Conservation (phyloP, 1,140 invertebrate species). For the Drosophila gunungcola region DNA sequence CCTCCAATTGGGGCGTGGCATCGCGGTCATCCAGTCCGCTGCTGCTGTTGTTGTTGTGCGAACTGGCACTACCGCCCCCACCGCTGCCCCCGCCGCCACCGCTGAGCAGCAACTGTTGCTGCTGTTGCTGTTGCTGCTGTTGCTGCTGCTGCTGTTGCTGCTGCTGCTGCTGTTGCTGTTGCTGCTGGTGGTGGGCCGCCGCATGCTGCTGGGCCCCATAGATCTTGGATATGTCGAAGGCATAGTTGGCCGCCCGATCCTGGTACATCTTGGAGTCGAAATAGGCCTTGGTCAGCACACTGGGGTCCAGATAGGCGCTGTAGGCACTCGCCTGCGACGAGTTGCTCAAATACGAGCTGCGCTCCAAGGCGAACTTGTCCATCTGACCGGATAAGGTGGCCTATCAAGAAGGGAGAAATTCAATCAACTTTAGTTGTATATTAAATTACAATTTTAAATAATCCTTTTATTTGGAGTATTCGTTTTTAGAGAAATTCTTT, state of each 20-base stretch:
- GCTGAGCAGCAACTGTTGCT: slow-evolving; percentile 59
- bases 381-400: slow-evolving; percentile 79
- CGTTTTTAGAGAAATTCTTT: too few relatives aligned
- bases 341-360: slow-evolving; percentile 83
- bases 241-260: slow-evolving; percentile 88
- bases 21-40: slow-evolving; percentile 75
- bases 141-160: slow-evolving; percentile 73
- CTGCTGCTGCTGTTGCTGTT: slow-evolving; percentile 71
- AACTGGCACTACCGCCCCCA: slow-evolving; percentile 64
- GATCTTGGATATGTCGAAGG: slow-evolving; percentile 90
- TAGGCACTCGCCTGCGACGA: slow-evolving; percentile 81
- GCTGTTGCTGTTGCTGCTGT: slow-evolving; percentile 64
- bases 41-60: slow-evolving; percentile 79
- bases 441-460: too few relatives aligned
- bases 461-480: too few relatives aligned
- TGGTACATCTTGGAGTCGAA: slow-evolving; percentile 92
- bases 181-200: slow-evolving; percentile 75
- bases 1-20: slow-evolving; percentile 78
- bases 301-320: slow-evolving; percentile 89
- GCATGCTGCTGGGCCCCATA: slow-evolving; percentile 85
- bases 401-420: slow-evolving; percentile 20
- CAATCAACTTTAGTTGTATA: too few relatives aligned
- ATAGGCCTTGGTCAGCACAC: slow-evolving; percentile 91
- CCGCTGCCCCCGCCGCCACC: slow-evolving; percentile 24
- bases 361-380: slow-evolving; percentile 84